Conservation (phyloP, 2,113 vertebrate genomes). For the Sinocyclocheilus maitianheensis region DNA sequence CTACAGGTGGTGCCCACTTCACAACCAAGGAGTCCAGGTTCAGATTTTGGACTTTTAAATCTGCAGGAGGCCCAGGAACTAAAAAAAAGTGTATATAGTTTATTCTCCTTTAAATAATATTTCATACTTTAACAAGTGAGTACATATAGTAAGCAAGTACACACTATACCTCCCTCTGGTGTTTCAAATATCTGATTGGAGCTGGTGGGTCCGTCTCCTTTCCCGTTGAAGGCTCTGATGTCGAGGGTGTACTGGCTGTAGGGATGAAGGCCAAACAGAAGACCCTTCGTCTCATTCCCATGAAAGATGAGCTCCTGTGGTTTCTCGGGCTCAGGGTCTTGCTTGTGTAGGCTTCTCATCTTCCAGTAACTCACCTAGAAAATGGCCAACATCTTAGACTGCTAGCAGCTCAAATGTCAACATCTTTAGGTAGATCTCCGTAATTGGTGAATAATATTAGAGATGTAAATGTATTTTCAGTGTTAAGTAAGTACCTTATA, state of each 20-base stretch:
- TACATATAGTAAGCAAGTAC: neutral
- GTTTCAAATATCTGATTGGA: conserved; percentile 81
- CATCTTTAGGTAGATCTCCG: neutral
- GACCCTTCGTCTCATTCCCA: conserved; percentile 85
- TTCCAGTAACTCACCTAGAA: conserved; percentile 88
- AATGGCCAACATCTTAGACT: neutral
- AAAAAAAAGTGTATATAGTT: neutral
- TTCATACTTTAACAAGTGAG: neutral
- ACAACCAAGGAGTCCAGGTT: conserved; percentile 86
- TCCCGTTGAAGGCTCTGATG: conserved; percentile 87
- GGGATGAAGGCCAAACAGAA: conserved; percentile 85
- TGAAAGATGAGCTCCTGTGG: conserved; percentile 84
- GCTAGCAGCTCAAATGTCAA: neutral
- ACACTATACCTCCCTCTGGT: conserved; percentile 89
- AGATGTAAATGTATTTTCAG: neutral
- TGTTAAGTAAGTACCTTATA: conserved; percentile 80
- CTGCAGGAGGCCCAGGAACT: conserved; percentile 86
- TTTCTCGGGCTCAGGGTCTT: conserved; percentile 74
- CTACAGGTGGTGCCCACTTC: conserved; percentile 87
- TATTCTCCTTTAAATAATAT: neutral
- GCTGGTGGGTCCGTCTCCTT: conserved; percentile 90
- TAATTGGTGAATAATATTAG: neutral
- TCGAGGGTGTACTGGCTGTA: conserved; percentile 86
- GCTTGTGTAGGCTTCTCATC: conserved; percentile 74
- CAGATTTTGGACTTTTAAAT: conserved; percentile 80